A percentile compares a stretch with the other conserved stretches of the same genome.
phyloP scores from a whole-genome alignment of 2,113 vertebrate species.

The Hippocampus guttulatus region DNA sequence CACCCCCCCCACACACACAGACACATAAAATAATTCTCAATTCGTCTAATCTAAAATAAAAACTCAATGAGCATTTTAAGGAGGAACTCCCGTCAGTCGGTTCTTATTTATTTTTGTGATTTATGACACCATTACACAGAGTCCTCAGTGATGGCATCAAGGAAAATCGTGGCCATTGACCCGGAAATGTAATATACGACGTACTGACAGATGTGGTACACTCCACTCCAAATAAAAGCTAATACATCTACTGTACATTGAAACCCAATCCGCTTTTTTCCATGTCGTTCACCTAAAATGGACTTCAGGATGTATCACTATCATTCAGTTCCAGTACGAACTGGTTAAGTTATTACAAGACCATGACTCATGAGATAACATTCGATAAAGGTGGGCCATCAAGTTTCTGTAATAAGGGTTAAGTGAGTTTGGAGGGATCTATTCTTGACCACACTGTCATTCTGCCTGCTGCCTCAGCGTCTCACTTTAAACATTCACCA shows the following conservation, averaged over 20 bases:
- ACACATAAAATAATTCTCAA: no score
- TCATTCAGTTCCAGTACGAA: slow-evolving; percentile 2
- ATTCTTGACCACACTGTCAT: slow-evolving; percentile 19
- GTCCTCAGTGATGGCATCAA: background rate
- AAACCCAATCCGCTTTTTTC: background rate
- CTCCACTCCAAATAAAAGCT: background rate
- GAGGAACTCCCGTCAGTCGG: background rate
- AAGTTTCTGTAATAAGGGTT: slow-evolving; percentile 9
- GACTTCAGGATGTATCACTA: background rate
- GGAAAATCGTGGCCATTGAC: background rate
- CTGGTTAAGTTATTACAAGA: slow-evolving; percentile 6
- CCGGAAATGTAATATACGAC: background rate
- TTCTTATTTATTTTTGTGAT: background rate
- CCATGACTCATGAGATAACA: slow-evolving; percentile 22
- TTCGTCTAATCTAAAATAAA: background rate
- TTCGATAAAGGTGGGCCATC: slow-evolving; percentile 28
- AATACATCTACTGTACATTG: background rate
- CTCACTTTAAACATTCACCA: slow-evolving; percentile 58
- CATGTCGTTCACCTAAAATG: background rate
- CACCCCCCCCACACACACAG: no score
- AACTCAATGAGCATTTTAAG: background rate
- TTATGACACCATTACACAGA: background rate
- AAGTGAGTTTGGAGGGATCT: slow-evolving; percentile 33
- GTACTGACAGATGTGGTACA: background rate
- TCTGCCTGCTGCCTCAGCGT: slow-evolving; percentile 23